Base-by-base conservation (phyloP, 2,113 vertebrate genomes). In the Theristicus caerulescens region DNA sequence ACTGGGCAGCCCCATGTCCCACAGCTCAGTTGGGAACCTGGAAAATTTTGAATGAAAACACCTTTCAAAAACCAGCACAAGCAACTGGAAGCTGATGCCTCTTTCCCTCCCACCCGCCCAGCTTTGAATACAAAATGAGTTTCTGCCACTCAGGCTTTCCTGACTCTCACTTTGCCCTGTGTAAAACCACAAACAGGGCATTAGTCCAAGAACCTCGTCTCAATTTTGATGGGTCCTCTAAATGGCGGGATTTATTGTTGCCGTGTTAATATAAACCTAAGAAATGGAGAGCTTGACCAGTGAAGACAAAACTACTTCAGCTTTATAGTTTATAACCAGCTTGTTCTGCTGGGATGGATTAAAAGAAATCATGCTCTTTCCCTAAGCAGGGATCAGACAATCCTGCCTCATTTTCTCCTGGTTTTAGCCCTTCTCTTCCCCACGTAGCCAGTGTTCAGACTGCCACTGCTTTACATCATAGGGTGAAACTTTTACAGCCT, bases 91-190 rank as follows among this genome's bases (percentile, higher is more conserved):
- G 69, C 3, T 52, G 69, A 38, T 69, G 57, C 7, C 24, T 57
- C 13, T 11, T 11, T 67, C 9, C 18, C 24, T 77, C 7, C 44
- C 10, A 44, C 0, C 6, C 2, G 0, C 42, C 18, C 65, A 38
- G 21, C 8, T 70, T 10, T 84, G 59, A 89, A 52, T 49, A 73
- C 27, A 89, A 73, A 94, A 57, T 29, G 7, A 74, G 12, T 62
- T 94, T 66, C 32, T 84, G 25, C 12, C 8, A 2, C 31, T 65
- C 49, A n/a, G 49, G 22, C 25, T 66, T 46, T 54, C 47, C 80
- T 46, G 32, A 40, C 59, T 52, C 19, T 66, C 19, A 31, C 27
- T 61, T 81, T 76, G 32, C 40, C 49, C 52, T 76, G 15, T 47
- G 44, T 88, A 46, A 84, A 89, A 59, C 9, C 49, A 85, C 29